Base-by-base conservation (phyloP, 2,888 invertebrate genomes). In the Acanthosepion pharaonis region DNA sequence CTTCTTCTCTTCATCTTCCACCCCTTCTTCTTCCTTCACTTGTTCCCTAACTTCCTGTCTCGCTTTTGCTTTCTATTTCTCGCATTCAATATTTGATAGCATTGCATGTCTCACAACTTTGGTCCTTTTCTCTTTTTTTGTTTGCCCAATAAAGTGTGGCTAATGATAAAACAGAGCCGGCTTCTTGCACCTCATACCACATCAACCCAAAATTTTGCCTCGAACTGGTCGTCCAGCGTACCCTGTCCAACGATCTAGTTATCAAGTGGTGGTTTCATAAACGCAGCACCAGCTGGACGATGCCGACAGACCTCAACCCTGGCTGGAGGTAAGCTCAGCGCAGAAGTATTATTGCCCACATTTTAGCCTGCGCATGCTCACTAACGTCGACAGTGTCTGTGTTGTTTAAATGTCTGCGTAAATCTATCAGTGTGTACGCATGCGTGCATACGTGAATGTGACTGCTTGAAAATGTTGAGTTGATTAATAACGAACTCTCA, bases 221-320 rank as follows among this genome's bases (percentile, higher is more conserved):
- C n/a, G 92, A 93, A 53, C 9, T 93, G n/a, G 53, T 93, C 23
- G 92, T 93, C 49, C 92, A 93, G 51, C 92, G n/a, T 53, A 93
- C 92, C 92, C n/a, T 93, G 53, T 51, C 92, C 51, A 93, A 93
- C 53, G 51, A 93, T 11, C 51, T 93, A 53, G 53, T 93, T n/a
- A 93, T 93, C 51, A 93, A 93, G 53, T 93, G 92, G 92, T 93
- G 92, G 92, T 93, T 93, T 93, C 92, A 93, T 53, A 93, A 93
- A 93, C 51, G 92, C 51, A 93, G 53, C 9, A 53, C 49, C n/a
- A 53, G 28, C 51, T 93, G 92, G 92, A 48, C 92, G 53, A 51
- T 93, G 92, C 92, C 92, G 28, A 51, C 20, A 93, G 51, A 93
- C 33, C 92, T n/a, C 42, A 49, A 49, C n/a, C 92, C 92, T 93